These are phyloP conservation scores for Tenthredo livida DNA, from an alignment of 2,888 invertebrate species.

Conservation along the genomic window DNA sequence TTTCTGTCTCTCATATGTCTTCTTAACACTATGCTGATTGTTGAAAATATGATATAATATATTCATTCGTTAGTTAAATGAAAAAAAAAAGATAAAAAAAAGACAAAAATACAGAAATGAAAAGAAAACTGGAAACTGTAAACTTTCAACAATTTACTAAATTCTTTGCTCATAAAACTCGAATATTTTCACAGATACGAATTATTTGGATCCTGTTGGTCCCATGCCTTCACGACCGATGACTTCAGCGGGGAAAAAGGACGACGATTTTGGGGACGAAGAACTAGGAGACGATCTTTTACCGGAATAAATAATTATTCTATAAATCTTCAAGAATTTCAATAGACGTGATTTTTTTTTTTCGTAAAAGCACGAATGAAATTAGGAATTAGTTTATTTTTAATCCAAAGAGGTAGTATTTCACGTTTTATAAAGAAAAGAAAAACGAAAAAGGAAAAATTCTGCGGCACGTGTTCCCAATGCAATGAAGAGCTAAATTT, in stretches of 20 bases:
- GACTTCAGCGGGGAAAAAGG: conserved; percentile 81
- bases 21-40: conserved; percentile 53
- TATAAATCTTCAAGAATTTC: background rate
- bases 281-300: conserved; percentile 87
- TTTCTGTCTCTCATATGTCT: conserved; percentile 61
- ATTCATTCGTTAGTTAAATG: background rate
- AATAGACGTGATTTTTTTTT: background rate
- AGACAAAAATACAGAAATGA: background rate
- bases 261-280: conserved; percentile 87
- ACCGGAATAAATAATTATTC: conserved; percentile 81
- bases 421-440: background rate
- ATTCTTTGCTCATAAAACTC: conserved; percentile 7
- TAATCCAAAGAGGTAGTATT: background rate
- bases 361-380: background rate
- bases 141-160: too few relatives aligned
- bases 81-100: background rate
- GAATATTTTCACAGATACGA: conserved; percentile 76
- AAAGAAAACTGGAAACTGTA: background rate
- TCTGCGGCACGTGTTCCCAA: too few relatives aligned
- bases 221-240: conserved; percentile 81
- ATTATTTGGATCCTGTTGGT: conserved; percentile 81
- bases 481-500: too few relatives aligned
- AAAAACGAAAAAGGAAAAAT: too few relatives aligned
- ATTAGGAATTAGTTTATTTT: background rate
- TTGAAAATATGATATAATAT: conserved; percentile 7